Base-by-base conservation (phyloP, 1,140 invertebrate species). In the Agrilus planipennis region DNA sequence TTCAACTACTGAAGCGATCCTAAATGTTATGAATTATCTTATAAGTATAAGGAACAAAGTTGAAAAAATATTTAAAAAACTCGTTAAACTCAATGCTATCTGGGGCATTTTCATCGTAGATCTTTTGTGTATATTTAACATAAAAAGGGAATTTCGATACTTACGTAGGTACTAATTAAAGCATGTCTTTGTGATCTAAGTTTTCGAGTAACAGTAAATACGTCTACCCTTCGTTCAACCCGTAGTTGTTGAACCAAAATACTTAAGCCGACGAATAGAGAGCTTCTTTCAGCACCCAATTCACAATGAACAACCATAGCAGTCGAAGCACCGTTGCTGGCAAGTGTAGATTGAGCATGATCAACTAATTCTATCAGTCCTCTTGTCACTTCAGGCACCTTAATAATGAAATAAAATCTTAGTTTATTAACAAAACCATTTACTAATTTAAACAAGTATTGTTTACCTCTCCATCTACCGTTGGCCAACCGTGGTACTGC, bases 401-500 rank as follows among this genome's bases (percentile, higher is more conserved):
- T 31, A 11, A 38, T 27, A 53, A 35, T 35, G 14, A 27, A 25
- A 44, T 35, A 12, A 5, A 4, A 29, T 29, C 15, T 12, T 12
- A 29, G 4, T 5, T 29, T 11, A n/a, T n/a, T 4, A 4, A 29
- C n/a, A 5, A 4, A 4, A 5, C 29, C 9, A 10, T 31, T 31
- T 31, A 10, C 15, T 15, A 31, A 6, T 31, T 12, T 10, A 17
- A 34, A 17, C 3, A 34, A 34, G 11, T 20, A 34, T 18, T 18
- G 14, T 15, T 36, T 60, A 88, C 84, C 68, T 87, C 84, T 29
- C 83, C 84, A 52, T 84, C 78, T 16, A 84, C 80, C 27, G 84
- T 86, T 4, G 84, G 84, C 86, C 86, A 90, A 22, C 84, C 85
- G 55, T 88, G 81, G 65, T 89, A 89, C 55, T 89, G 85, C 55